These are phyloP conservation scores for Fistularia tabacaria DNA, from an alignment of 2,797 vertebrate species.

Conservation along the genomic window DNA sequence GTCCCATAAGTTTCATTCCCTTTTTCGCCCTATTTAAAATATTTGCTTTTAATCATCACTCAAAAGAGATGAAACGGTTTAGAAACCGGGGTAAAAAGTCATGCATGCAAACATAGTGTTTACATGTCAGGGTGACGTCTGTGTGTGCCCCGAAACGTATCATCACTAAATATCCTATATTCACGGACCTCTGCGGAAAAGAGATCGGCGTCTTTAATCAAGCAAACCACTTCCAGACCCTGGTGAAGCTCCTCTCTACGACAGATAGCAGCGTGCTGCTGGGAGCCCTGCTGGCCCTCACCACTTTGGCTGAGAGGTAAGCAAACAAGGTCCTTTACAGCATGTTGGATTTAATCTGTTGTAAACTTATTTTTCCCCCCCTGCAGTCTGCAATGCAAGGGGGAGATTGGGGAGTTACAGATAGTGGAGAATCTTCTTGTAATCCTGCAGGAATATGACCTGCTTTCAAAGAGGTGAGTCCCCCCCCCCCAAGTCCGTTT, in stretches of 20 bases:
- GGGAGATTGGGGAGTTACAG: slow-evolving; percentile 80
- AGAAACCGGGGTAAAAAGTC: too few species aligned
- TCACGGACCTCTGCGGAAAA: not conserved
- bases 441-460: slow-evolving; percentile 86
- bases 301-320: slow-evolving; percentile 84
- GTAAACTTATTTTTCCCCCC: not conserved
- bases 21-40: too few species aligned
- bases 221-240: slow-evolving; percentile 68
- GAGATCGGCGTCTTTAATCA: not conserved
- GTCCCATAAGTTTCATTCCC: not conserved
- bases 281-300: slow-evolving; percentile 83
- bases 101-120: too few species aligned
- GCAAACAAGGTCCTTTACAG: not conserved
- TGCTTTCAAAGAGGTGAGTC: slow-evolving; percentile 83
- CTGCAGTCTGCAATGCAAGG: slow-evolving; percentile 77
- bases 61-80: not conserved
- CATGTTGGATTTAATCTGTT: not conserved
- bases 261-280: slow-evolving; percentile 81
- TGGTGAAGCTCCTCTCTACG: slow-evolving; percentile 82
- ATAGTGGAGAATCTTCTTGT: slow-evolving; percentile 83
- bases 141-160: too few species aligned
- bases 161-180: too few species aligned
- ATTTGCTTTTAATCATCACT: not conserved
- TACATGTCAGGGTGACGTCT: too few species aligned
- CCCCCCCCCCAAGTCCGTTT: not conserved